These are phyloP conservation scores for Zophobas atratus DNA, from an alignment of 1,140 invertebrate species.

Conservation along the genomic window DNA sequence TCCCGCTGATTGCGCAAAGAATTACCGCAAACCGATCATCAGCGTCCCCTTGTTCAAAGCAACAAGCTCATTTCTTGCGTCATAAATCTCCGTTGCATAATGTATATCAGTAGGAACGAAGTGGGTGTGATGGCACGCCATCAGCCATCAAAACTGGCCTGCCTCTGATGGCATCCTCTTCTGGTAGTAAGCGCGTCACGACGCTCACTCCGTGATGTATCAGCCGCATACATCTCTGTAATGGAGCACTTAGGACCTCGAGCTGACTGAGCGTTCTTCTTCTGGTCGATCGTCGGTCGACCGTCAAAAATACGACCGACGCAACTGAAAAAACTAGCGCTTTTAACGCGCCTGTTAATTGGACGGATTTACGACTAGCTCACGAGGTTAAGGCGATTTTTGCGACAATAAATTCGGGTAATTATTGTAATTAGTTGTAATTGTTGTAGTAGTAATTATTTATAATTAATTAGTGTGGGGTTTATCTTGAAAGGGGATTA, in stretches of 20 bases:
- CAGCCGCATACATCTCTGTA: slow-evolving; percentile 51
- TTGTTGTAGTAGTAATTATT: too few relatives aligned
- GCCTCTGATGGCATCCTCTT: slow-evolving; percentile 21
- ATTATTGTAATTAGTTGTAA: too few relatives aligned
- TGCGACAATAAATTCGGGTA: too few relatives aligned
- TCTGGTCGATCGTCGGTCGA: slow-evolving; percentile 42
- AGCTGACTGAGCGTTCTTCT: slow-evolving; percentile 48
- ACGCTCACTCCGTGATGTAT: slow-evolving; percentile 50
- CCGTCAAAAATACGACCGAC: slow-evolving; percentile 26
- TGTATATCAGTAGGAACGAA: slow-evolving; percentile 6
- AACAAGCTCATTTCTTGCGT: slow-evolving; percentile 16
- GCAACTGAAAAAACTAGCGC: background rate
- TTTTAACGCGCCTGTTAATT: too few relatives aligned
- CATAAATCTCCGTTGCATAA: slow-evolving; percentile 14
- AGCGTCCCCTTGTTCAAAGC: background rate
- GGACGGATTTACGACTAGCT: too few relatives aligned
- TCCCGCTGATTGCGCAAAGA: too few relatives aligned
- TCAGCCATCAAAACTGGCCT: slow-evolving; percentile 19
- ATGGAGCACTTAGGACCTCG: slow-evolving; percentile 48
- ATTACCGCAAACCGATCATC: too few relatives aligned
- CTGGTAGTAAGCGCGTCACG: slow-evolving; percentile 13
- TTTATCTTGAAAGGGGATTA: too few relatives aligned
- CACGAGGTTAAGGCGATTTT: too few relatives aligned
- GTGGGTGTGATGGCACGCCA: slow-evolving; percentile 1
- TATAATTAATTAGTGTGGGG: too few relatives aligned